Percentiles rank a stretch among this genome's conserved stretches.
Evolutionary conservation across 2,113 vertebrate genomes (phyloP).

Genomic region (Proterorhinus semilunaris): DNA sequence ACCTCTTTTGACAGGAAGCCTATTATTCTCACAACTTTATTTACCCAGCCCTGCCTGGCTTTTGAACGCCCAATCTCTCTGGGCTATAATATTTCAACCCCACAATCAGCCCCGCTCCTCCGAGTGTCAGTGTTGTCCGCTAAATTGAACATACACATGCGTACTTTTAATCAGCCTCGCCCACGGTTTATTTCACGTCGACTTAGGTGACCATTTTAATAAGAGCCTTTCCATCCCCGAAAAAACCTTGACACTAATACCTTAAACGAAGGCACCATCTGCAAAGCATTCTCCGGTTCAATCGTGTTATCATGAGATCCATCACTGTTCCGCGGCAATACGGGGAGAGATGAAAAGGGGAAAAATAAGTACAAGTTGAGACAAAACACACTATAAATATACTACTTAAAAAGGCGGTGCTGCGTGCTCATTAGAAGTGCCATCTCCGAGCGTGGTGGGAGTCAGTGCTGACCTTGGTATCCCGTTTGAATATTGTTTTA

Average conservation of each 20-base stretch:
- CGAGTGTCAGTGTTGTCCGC: slow-evolving; percentile 12
- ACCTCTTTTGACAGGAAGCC: slow-evolving; percentile 72
- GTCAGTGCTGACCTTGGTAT: slow-evolving; percentile 72
- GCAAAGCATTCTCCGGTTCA: slow-evolving; percentile 21
- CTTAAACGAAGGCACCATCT: slow-evolving; percentile 31
- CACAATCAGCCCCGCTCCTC: slow-evolving; percentile 22
- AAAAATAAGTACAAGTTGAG: slow-evolving; percentile 55
- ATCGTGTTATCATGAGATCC: slow-evolving; percentile 23
- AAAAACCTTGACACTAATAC: slow-evolving; percentile 39
- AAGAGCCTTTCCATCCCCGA: slow-evolving; percentile 11
- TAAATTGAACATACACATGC: slow-evolving; percentile 53
- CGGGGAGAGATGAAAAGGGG: slow-evolving; percentile 54
- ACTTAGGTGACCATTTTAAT: slow-evolving; percentile 39
- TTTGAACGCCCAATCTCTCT: slow-evolving; percentile 43
- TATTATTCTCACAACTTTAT: slow-evolving; percentile 73
- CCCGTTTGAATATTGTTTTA: slow-evolving; percentile 72
- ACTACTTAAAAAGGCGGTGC: slow-evolving; percentile 59
- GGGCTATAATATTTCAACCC: slow-evolving; percentile 46
- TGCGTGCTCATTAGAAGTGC: slow-evolving; percentile 69
- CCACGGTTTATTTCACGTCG: slow-evolving; percentile 35
- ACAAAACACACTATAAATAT: slow-evolving; percentile 73
- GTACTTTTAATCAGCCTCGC: slow-evolving; percentile 23
- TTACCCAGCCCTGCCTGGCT: slow-evolving; percentile 58
- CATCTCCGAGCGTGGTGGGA: slow-evolving; percentile 68
- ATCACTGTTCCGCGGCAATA: slow-evolving; percentile 18